Evolutionary conservation across 2,888 invertebrate genomes (phyloP).

Genomic region (Nasonovia ribisnigri): DNA sequence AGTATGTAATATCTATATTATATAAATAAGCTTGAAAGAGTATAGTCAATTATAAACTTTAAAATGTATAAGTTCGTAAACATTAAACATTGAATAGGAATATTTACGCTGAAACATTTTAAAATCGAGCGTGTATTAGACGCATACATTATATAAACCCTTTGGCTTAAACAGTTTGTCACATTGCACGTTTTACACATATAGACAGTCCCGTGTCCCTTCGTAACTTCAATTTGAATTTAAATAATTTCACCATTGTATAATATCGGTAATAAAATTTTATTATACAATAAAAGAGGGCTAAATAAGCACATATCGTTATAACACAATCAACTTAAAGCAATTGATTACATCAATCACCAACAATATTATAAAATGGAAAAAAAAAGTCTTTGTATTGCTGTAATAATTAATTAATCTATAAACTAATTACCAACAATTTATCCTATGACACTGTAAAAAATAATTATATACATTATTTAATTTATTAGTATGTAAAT

Average conservation of each 20-base stretch:
- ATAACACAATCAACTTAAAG: constrained; percentile 8
- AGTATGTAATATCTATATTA: background rate
- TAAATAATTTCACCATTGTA: constrained; percentile 44
- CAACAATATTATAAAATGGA: background rate
- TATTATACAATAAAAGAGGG: constrained; percentile 29
- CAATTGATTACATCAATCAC: background rate
- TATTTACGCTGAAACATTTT: background rate
- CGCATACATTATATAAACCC: constrained; percentile 36
- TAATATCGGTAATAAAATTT: constrained; percentile 44
- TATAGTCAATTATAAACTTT: background rate
- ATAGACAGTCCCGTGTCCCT: background rate
- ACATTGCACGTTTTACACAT: background rate
- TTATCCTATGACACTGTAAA: background rate
- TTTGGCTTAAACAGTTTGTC: constrained; percentile 44
- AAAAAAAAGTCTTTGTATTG: background rate
- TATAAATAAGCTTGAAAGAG: background rate
- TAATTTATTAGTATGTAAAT: background rate
- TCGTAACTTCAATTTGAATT: constrained; percentile 37
- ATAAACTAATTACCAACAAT: background rate
- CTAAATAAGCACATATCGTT: background rate
- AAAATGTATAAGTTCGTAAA: background rate
- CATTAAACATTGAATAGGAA: background rate
- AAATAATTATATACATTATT: background rate
- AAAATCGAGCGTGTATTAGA: background rate
- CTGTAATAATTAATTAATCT: background rate